Evolutionary conservation across 2,888 invertebrate species (phyloP).

Genomic region (Agriopis marginaria): DNA sequence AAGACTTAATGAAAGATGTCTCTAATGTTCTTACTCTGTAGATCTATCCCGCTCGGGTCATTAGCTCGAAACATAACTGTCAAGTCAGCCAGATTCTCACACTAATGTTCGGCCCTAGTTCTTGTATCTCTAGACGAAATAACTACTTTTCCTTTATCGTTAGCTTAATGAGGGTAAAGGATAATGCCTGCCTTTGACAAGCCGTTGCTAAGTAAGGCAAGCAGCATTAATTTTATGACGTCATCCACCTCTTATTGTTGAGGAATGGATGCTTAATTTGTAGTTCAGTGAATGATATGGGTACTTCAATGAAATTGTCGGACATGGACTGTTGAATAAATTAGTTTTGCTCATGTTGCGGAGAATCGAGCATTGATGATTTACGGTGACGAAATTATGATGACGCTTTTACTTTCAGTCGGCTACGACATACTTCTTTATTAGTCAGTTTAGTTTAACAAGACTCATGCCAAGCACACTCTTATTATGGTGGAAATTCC

Average conservation of each 20-base stretch:
- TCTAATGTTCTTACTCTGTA: slow-evolving; percentile 12
- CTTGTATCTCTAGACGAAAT: slow-evolving; percentile 39
- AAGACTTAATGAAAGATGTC: slow-evolving; percentile 23
- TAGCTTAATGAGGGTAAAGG: slow-evolving; percentile 52
- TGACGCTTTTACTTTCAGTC: not conserved
- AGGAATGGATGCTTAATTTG: slow-evolving; percentile 50
- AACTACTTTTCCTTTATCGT: slow-evolving; percentile 53
- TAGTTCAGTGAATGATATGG: slow-evolving; percentile 36
- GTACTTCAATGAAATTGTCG: slow-evolving; percentile 1
- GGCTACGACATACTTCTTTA: no score
- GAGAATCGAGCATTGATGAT: no score
- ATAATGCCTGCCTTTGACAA: slow-evolving; percentile 59
- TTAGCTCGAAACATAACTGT: slow-evolving; percentile 23
- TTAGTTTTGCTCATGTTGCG: not conserved
- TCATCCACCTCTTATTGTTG: slow-evolving; percentile 49
- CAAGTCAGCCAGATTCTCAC: slow-evolving; percentile 25
- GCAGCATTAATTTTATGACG: slow-evolving; percentile 62
- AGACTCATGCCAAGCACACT: no score
- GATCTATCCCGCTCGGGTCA: slow-evolving; percentile 17
- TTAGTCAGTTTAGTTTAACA: no score
- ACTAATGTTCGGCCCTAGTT: slow-evolving; percentile 27
- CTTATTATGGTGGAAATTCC: no score
- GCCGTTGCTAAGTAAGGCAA: slow-evolving; percentile 47
- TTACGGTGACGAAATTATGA: not conserved
- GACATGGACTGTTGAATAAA: not conserved